Percentiles rank a stretch among this genome's conserved stretches.
Evolutionary conservation across 2,888 invertebrate genomes (phyloP).

Genomic region (Allolobophora icterica): DNA sequence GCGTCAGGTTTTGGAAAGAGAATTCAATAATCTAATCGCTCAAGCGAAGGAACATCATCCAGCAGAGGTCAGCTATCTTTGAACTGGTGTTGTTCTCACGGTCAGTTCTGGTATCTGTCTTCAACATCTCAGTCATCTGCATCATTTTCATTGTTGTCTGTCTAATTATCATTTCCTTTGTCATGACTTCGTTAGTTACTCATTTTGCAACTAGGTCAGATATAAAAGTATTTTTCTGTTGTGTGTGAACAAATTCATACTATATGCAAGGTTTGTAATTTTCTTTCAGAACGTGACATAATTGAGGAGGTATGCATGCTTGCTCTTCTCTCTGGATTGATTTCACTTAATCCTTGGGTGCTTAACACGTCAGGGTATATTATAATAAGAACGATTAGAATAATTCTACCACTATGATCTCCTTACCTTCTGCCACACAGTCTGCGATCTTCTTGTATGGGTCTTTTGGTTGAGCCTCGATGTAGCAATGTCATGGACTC

Average conservation of each 20-base stretch:
- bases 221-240: not conserved
- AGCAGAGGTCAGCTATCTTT: conserved; percentile 6
- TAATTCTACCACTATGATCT: too few species aligned
- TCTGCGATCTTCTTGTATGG: too few species aligned
- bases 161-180: not conserved
- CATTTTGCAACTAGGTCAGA: not conserved
- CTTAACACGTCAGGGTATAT: too few species aligned
- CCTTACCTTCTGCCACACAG: too few species aligned
- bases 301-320: not conserved
- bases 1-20: conserved; percentile 86
- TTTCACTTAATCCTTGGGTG: too few species aligned
- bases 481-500: too few species aligned
- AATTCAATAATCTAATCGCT: conserved; percentile 84
- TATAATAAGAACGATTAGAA: too few species aligned
- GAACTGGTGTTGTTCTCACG: not conserved
- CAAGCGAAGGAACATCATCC: conserved; percentile 29
- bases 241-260: not conserved
- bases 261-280: not conserved
- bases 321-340: not conserved
- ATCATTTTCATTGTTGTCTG: too few species aligned
- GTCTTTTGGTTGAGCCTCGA: too few species aligned
- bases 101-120: not conserved
- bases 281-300: not conserved
- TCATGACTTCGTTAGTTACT: not conserved
- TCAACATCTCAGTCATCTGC: not conserved